These are phyloP conservation scores for Dendrolimus kikuchii DNA, from an alignment of 1,140 invertebrate genomes.

Conservation along the genomic window DNA sequence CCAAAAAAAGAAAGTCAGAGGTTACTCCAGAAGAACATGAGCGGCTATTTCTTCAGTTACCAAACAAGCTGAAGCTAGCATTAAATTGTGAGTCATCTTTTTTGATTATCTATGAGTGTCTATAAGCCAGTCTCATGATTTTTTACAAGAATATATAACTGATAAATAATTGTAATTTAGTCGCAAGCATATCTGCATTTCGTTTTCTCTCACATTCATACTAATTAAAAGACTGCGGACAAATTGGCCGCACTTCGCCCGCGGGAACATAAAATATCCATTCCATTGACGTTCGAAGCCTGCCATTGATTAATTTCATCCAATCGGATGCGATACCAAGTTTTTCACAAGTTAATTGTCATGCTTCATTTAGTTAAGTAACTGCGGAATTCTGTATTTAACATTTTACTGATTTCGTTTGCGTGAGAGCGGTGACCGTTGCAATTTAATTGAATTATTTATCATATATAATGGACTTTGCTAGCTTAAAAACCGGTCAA, in stretches of 20 bases:
- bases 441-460: no score
- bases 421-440: no score
- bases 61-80: no score
- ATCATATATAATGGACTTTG: no score
- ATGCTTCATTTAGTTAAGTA: slow-evolving; percentile 36
- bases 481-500: no score
- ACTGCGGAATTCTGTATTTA: not conserved
- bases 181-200: slow-evolving; percentile 41
- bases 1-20: no score
- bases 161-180: slow-evolving; percentile 12
- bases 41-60: no score
- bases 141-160: not conserved
- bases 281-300: slow-evolving; percentile 37
- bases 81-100: no score
- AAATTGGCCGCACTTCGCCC: slow-evolving; percentile 57
- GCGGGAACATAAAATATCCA: slow-evolving; percentile 63
- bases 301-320: slow-evolving; percentile 59
- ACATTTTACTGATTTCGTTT: no score
- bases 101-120: no score
- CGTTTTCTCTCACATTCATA: slow-evolving; percentile 53
- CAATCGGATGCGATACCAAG: slow-evolving; percentile 50
- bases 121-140: no score
- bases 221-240: slow-evolving; percentile 66
- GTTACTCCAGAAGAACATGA: no score
- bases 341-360: slow-evolving; percentile 53